phyloP scores from a whole-genome alignment of 2,888 invertebrate genomes.

The Diachrysia chrysitis region DNA sequence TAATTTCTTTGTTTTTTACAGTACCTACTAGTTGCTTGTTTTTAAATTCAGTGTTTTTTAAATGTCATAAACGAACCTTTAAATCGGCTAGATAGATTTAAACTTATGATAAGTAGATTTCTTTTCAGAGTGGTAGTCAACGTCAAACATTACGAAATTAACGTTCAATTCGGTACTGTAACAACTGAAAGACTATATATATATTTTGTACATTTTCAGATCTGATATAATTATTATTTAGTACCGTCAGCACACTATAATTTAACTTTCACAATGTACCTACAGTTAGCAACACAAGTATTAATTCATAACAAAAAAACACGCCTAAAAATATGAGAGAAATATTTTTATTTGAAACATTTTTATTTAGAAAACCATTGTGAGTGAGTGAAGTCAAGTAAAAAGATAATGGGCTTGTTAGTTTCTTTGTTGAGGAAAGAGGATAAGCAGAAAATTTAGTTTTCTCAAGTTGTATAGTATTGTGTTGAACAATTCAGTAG shows the following conservation, averaged over 20 bases:
- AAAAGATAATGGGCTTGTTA: conserved; percentile 33
- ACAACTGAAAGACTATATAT: not conserved
- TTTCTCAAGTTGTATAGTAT: conserved; percentile 16
- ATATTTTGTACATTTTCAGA: conserved; percentile 2
- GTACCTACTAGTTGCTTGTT: no score
- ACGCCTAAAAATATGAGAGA: conserved; percentile 14
- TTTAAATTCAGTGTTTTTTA: no score
- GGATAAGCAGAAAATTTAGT: conserved; percentile 16
- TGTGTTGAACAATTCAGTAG: conserved; percentile 7
- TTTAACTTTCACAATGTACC: conserved; percentile 2
- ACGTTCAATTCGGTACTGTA: not conserved
- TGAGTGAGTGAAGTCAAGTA: conserved; percentile 22
- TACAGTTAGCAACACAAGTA: not conserved
- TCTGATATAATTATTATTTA: not conserved
- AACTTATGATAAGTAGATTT: no score
- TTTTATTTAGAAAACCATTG: conserved; percentile 31
- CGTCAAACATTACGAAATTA: not conserved
- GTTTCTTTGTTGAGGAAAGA: conserved; percentile 31
- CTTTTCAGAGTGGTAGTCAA: not conserved
- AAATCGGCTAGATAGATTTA: no score
- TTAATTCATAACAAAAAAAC: not conserved
- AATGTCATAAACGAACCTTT: no score
- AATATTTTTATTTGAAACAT: conserved; percentile 16
- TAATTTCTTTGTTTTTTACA: no score
- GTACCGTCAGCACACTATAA: conserved; percentile 1